phyloP scores from a whole-genome alignment of 2,113 vertebrate genomes.

The mouse (Mus musculus) region GRCm39 chr2:37390501-37391000 shows the following conservation, averaged over 20 bases:
- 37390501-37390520: not conserved
- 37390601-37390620: not conserved
- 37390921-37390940: not conserved
- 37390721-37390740: not conserved
- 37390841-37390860: not conserved
- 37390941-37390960: not conserved
- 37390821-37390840: not conserved
- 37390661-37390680: not conserved
- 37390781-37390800: not conserved
- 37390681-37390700: not conserved
- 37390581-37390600: not conserved
- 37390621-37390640: not conserved
- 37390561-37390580: not conserved
- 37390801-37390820: not conserved
- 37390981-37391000: not conserved
- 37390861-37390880: not conserved
- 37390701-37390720: not conserved
- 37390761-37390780: not conserved
- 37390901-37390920: not conserved
- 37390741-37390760: conserved; percentile 12
- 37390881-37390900: not conserved
- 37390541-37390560: not conserved
- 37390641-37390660: not conserved
- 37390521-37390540: not conserved
- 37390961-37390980: conserved; percentile 35